phyloP scores from a whole-genome alignment of 2,888 invertebrate species.

The Helleia helle region DNA sequence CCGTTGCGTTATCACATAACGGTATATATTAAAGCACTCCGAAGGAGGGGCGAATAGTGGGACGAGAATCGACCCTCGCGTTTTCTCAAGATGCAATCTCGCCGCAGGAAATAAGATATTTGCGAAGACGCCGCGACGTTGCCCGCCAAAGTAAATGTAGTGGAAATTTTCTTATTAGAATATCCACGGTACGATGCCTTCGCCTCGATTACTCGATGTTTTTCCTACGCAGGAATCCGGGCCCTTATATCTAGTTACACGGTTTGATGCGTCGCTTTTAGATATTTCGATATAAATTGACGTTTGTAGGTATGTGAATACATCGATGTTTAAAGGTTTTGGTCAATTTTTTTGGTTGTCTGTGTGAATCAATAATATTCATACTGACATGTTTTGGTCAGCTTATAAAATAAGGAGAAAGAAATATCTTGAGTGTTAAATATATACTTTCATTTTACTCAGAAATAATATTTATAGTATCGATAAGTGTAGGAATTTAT shows the following conservation, averaged over 20 bases:
- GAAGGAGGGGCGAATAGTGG: constrained; percentile 59
- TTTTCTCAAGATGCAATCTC: constrained; percentile 75
- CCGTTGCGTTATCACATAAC: constrained; percentile 1
- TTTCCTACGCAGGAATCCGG: constrained; percentile 62
- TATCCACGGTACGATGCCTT: constrained; percentile 72
- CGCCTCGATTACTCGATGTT: constrained; percentile 49
- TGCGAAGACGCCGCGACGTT: constrained; percentile 74
- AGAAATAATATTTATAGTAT: too few species aligned
- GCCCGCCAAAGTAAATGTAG: constrained; percentile 73
- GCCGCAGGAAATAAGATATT: constrained; percentile 75
- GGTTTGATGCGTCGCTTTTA: constrained; percentile 40
- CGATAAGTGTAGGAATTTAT: too few species aligned
- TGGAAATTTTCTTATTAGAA: constrained; percentile 76
- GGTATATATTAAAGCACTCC: constrained; percentile 2
- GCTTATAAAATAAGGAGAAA: too few species aligned
- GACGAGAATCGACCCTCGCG: constrained; percentile 67
- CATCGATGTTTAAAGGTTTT: too few species aligned
- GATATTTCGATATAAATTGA: too few species aligned
- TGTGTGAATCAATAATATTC: too few species aligned
- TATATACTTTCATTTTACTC: too few species aligned
- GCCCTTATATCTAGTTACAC: constrained; percentile 39
- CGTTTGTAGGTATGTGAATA: too few species aligned
- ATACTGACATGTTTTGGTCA: too few species aligned
- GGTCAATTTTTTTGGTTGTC: too few species aligned
- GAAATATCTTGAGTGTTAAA: too few species aligned